Conservation (phyloP, 2,888 invertebrate genomes). For the Synergus gifuensis region DNA sequence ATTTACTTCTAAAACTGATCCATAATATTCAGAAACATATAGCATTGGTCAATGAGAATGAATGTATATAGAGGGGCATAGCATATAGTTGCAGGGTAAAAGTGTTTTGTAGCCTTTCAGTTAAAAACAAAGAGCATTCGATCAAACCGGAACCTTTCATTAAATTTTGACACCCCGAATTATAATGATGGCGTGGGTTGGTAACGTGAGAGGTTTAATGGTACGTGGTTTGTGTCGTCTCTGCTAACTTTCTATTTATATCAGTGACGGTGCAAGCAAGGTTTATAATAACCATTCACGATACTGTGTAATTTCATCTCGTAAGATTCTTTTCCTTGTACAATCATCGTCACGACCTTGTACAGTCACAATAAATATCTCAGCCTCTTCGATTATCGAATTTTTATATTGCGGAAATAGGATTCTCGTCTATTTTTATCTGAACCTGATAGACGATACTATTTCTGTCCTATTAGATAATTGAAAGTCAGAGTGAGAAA, state of each 20-base stretch:
- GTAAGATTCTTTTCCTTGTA: background rate
- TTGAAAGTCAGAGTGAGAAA: background rate
- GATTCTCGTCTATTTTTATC: slow-evolving; percentile 12
- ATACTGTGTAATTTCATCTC: background rate
- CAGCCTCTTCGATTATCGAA: background rate
- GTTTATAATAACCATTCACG: slow-evolving; percentile 47
- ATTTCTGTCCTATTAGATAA: slow-evolving; percentile 14
- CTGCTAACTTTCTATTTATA: slow-evolving; percentile 45
- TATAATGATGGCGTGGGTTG: slow-evolving; percentile 42
- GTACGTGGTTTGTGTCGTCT: slow-evolving; percentile 25
- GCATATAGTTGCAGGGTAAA: background rate
- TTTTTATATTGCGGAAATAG: background rate
- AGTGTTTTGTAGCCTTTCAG: slow-evolving; percentile 5
- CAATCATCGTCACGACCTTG: background rate
- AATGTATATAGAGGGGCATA: too few relatives aligned
- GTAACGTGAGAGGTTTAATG: slow-evolving; percentile 30
- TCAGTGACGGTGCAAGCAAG: slow-evolving; percentile 45
- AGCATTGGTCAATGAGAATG: too few relatives aligned
- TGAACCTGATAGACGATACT: background rate
- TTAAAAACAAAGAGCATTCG: slow-evolving; percentile 19
- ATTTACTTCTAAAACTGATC: background rate
- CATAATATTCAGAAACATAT: too few relatives aligned
- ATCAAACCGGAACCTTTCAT: slow-evolving; percentile 46
- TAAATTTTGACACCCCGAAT: slow-evolving; percentile 51
- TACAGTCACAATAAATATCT: background rate